A percentile compares a stretch with the other conserved stretches of the same genome.
phyloP scores from a whole-genome alignment of 2,888 invertebrate species.

The Caenorhabditis sp. region DNA sequence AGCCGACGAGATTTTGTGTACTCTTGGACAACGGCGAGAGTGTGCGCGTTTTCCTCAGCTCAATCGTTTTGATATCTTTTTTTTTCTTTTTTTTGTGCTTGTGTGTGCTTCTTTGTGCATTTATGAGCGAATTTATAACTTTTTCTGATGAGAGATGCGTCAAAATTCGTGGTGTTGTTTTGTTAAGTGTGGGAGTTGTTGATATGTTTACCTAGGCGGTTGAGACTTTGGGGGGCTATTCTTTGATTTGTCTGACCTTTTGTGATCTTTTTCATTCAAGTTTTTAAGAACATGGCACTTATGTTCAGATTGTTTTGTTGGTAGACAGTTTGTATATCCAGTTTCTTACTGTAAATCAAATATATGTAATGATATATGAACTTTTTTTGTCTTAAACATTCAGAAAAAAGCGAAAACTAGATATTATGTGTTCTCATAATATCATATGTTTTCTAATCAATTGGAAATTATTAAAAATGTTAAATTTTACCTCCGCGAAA shows the following conservation, averaged over 20 bases:
- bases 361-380: no score
- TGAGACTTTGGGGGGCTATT: neutral
- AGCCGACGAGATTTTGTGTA: neutral
- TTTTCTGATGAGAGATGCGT: neutral
- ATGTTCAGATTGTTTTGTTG: no score
- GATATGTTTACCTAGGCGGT: neutral
- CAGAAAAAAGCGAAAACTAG: no score
- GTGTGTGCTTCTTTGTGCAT: neutral
- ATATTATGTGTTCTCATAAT: no score
- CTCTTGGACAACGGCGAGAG: neutral
- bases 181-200: neutral
- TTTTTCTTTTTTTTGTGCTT: neutral
- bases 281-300: no score
- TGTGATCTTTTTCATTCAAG: conserved; percentile 5
- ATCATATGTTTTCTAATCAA: no score
- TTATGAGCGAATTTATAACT: neutral
- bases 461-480: no score
- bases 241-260: conserved; percentile 1
- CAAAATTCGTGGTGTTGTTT: neutral
- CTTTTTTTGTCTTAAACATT: no score
- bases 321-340: no score
- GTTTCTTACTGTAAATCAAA: no score
- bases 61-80: neutral
- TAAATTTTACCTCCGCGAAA: no score
- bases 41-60: neutral